Evolutionary conservation across 2,113 vertebrate genomes (phyloP).

Genomic region (Corythoichthys haematopterus): DNA sequence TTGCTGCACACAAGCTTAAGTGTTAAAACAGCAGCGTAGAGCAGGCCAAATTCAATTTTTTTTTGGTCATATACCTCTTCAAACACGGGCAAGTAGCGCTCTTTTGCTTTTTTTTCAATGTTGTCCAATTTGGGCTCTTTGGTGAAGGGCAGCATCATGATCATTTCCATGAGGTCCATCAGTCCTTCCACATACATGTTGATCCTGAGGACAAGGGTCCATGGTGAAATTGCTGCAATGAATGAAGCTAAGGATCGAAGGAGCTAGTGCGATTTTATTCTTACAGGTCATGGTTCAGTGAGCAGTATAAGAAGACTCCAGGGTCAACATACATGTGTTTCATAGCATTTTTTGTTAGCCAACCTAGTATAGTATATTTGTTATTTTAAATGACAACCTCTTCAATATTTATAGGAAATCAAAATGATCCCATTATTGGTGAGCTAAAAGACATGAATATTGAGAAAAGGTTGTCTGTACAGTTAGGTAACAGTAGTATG

Average conservation of each 20-base stretch:
- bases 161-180: constrained; percentile 77
- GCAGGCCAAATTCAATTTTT: neutral
- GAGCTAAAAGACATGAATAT: too few species aligned
- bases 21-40: neutral
- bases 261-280: neutral
- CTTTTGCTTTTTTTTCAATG: constrained; percentile 69
- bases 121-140: constrained; percentile 60
- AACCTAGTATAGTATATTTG: too few species aligned
- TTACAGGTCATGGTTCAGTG: neutral
- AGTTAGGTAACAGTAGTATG: too few species aligned
- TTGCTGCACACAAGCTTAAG: constrained; percentile 56
- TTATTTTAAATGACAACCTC: too few species aligned
- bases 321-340: too few species aligned
- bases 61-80: constrained; percentile 75
- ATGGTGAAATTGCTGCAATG: neutral
- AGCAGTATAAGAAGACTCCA: too few species aligned
- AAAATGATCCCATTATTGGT: too few species aligned
- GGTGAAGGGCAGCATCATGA: constrained; percentile 69
- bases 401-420: too few species aligned
- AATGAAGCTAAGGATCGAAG: neutral
- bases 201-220: constrained; percentile 66
- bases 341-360: too few species aligned
- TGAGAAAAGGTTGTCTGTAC: too few species aligned
- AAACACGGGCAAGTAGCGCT: constrained; percentile 80
- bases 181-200: constrained; percentile 83